phyloP scores from a whole-genome alignment of 2,888 invertebrate species.

The Dione vanillae region DNA sequence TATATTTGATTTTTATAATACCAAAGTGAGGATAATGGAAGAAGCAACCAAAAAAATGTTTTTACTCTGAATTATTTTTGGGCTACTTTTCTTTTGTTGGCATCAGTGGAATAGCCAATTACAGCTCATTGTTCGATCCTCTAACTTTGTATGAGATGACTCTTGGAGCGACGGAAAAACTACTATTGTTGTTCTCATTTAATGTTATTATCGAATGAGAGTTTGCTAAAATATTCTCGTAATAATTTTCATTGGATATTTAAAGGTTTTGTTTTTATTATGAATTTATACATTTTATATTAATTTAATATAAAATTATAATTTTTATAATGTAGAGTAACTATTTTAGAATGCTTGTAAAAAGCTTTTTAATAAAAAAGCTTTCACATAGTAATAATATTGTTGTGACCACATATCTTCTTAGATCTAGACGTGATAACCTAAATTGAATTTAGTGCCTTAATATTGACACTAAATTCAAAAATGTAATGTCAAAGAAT shows the following conservation, averaged over 20 bases:
- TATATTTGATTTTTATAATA: slow-evolving; percentile 26
- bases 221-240: not conserved
- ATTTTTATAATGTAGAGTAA: no score
- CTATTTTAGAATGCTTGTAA: no score
- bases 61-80: slow-evolving; percentile 15
- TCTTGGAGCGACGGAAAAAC: slow-evolving; percentile 18
- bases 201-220: slow-evolving; percentile 1
- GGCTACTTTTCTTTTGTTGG: slow-evolving; percentile 30
- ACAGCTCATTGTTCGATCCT: slow-evolving; percentile 24
- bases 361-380: no score
- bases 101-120: slow-evolving; percentile 35
- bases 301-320: no score
- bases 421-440: no score
- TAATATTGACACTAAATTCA: no score
- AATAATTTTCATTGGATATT: no score
- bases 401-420: no score
- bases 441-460: no score
- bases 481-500: no score
- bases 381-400: no score
- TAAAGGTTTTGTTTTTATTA: not conserved
- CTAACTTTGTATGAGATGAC: slow-evolving; percentile 26
- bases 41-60: slow-evolving; percentile 10
- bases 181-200: slow-evolving; percentile 30
- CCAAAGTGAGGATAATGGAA: slow-evolving; percentile 13
- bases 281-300: no score